Percentiles rank a stretch among this genome's conserved stretches.
Conservation (phyloP, 2,113 vertebrate species). For the Myotis brandtii region DNA sequence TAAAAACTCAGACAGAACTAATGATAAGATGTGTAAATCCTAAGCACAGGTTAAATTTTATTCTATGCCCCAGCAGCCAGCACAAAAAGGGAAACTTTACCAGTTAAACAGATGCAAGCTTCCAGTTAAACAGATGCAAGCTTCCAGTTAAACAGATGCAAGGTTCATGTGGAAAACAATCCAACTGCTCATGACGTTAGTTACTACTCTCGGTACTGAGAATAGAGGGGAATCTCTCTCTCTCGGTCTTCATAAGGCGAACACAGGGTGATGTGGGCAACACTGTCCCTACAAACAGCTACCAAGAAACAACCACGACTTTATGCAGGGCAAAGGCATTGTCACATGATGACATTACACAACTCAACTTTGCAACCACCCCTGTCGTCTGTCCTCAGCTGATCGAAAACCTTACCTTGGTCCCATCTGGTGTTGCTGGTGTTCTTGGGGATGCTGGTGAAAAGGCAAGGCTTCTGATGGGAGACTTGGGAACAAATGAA, state of each 20-base stretch:
- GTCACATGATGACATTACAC: not conserved
- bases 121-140: too few relatives aligned
- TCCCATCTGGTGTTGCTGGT: constrained; percentile 1
- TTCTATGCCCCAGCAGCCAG: not conserved
- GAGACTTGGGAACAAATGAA: not conserved
- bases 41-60: not conserved
- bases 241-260: not conserved
- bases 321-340: not conserved
- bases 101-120: not conserved
- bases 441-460: not conserved
- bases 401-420: constrained; percentile 75
- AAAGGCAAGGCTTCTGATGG: not conserved
- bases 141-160: not conserved
- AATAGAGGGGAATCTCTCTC: not conserved
- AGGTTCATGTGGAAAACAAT: not conserved
- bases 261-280: not conserved
- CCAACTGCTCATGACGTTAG: not conserved
- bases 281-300: not conserved
- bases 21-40: not conserved
- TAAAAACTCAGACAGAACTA: not conserved
- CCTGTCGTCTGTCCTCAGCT: not conserved
- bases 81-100: not conserved
- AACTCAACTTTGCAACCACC: not conserved
- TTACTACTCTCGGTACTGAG: not conserved
- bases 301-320: not conserved